Base-by-base conservation (phyloP, 1,140 invertebrate genomes). In the Tetramorium parvispinum region DNA sequence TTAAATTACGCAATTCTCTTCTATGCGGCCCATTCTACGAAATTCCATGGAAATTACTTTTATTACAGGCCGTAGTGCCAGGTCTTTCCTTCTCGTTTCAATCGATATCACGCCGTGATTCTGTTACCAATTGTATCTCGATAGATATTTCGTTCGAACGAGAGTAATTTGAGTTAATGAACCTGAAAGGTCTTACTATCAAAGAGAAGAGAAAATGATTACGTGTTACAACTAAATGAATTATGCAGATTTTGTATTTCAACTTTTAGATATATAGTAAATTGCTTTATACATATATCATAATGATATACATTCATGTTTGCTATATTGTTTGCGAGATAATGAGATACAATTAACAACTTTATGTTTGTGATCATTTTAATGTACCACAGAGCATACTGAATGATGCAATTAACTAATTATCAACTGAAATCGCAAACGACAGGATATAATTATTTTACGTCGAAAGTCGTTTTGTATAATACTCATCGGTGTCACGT, bases 1-100 rank as follows among this genome's bases (percentile, higher is more conserved):
- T 89, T 77, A 71, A 91, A 91, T 91, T 91, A 85, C 57, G 51
- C 53, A 49, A 32, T 59, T 68, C 85, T 59, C 21, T 27, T 40
- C 27, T 32, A 21, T 57, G 71, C 70, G 53, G n/a, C 11, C 61
- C 66, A 63, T 76, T 77, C 13, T 55, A 63, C 63, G 49, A 85
- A 63, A 85, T 90, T 87, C 85, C 57, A 83, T 75, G 57, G 88
- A 87, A 89, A 87, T 90, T 86, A 71, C 57, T 53, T 86, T 87
- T 87, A 87, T 81, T 71, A 75, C 53, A 18, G 24, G 3, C 21
- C 40, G 24, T 13, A 21, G 59, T 40, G 11, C 27, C 51, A 24
- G 13, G 27, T 49, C 40, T 51, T 59, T 37, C 11, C 37, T 24
- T 71, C 49, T 82, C 53, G 24, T 82, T 82, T 83, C 53, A 83